Conservation (phyloP, 2,797 vertebrate species). For the Lophius americanus region DNA sequence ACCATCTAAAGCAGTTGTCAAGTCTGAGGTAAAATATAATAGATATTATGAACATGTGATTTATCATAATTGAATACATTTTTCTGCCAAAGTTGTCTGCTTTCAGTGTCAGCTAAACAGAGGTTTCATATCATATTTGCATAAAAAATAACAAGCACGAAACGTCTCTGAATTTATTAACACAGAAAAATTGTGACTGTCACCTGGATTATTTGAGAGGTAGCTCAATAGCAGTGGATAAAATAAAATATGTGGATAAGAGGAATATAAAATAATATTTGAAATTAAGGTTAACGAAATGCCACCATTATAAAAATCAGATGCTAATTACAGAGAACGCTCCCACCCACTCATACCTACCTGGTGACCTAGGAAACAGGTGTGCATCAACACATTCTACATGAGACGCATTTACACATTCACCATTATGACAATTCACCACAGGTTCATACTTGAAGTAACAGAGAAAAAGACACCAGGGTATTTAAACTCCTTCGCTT, state of each 20-base stretch:
- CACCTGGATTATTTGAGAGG: conserved; percentile 5
- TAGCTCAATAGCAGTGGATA: conserved; percentile 1
- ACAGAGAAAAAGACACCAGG: neutral
- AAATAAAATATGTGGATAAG: conserved; percentile 12
- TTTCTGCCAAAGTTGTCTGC: too few species aligned
- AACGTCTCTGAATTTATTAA: conserved; percentile 10
- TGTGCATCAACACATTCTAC: conserved; percentile 12
- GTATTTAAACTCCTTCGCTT: too few species aligned
- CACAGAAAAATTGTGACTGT: conserved; percentile 8
- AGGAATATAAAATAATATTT: neutral
- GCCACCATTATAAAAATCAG: conserved; percentile 42
- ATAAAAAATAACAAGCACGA: neutral
- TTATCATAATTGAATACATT: neutral
- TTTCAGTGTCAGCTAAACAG: neutral
- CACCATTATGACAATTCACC: neutral
- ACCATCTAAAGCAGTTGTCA: too few species aligned
- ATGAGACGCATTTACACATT: conserved; percentile 6
- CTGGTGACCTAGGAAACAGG: conserved; percentile 15
- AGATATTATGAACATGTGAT: neutral
- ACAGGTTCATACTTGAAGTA: neutral
- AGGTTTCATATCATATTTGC: neutral
- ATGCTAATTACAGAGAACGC: conserved; percentile 27
- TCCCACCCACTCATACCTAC: conserved; percentile 36
- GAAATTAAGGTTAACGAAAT: conserved; percentile 29
- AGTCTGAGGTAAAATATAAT: neutral